These are phyloP conservation scores for Gastracanthus pulcherrimus DNA, from an alignment of 2,888 invertebrate species.

Conservation along the genomic window DNA sequence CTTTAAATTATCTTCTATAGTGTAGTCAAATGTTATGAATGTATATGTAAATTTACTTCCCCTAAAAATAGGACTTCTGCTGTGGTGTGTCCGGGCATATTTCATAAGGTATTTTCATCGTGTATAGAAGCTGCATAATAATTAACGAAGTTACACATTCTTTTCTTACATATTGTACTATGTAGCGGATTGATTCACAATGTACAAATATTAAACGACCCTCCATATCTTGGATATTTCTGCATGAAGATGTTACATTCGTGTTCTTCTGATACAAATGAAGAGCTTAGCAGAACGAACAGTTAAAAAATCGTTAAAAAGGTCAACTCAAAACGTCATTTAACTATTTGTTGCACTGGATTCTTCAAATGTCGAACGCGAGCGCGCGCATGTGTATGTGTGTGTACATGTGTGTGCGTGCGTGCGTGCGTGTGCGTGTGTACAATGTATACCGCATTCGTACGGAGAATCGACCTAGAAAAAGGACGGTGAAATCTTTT, in stretches of 20 bases:
- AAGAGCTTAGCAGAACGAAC: neutral
- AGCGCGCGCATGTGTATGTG: neutral
- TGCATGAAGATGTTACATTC: neutral
- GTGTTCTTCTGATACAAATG: neutral
- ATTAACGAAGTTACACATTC: constrained; percentile 69
- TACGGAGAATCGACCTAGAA: neutral
- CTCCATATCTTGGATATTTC: neutral
- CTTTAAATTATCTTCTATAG: constrained; percentile 75
- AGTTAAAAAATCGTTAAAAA: too few relatives aligned
- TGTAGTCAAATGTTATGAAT: constrained; percentile 74
- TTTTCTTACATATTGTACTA: constrained; percentile 27
- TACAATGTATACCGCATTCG: neutral
- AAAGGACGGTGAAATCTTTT: constrained; percentile 29
- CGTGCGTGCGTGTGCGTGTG: neutral
- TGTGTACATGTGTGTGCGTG: neutral
- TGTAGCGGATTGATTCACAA: constrained; percentile 31
- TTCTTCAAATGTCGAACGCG: too few relatives aligned
- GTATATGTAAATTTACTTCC: constrained; percentile 75
- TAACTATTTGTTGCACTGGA: too few relatives aligned
- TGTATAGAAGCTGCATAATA: constrained; percentile 71
- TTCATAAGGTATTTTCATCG: constrained; percentile 69
- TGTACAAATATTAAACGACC: constrained; percentile 17
- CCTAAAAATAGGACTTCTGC: constrained; percentile 75
- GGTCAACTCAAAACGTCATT: too few relatives aligned
- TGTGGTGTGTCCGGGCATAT: constrained; percentile 70